phyloP scores from a whole-genome alignment of 2,888 invertebrate species.

The Drosophila meridiana region DNA sequence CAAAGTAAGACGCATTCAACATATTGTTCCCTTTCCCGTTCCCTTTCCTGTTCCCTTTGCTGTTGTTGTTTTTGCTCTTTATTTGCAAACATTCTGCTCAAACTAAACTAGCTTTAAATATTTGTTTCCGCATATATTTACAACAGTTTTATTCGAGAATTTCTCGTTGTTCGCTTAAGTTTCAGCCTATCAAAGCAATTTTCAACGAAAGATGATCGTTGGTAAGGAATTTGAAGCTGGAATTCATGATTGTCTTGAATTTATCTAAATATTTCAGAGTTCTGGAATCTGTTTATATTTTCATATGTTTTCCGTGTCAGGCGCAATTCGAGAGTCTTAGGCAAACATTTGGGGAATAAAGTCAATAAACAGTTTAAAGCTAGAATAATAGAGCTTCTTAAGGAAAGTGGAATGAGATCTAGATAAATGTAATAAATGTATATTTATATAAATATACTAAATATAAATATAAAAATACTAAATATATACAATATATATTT shows the following conservation, averaged over 20 bases:
- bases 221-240: neutral
- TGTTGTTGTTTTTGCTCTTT: neutral
- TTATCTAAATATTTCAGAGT: neutral
- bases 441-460: no score
- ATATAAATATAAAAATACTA: no score
- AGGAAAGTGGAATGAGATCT: no score
- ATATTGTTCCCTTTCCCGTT: constrained; percentile 15
- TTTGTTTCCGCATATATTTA: constrained; percentile 3
- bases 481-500: no score
- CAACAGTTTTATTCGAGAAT: neutral
- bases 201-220: neutral
- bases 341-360: no score
- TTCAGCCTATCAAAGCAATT: neutral
- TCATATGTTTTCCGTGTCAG: no score
- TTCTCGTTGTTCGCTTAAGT: neutral
- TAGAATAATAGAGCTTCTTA: no score
- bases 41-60: neutral
- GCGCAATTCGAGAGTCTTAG: no score
- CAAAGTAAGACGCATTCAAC: constrained; percentile 43
- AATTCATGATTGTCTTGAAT: neutral
- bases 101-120: constrained; percentile 1
- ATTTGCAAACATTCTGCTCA: neutral
- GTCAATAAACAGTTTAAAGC: no score
- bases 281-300: no score
- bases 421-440: no score